These are phyloP conservation scores for Xanthorhoe spadicearia DNA, from an alignment of 2,888 invertebrate genomes.

Conservation along the genomic window DNA sequence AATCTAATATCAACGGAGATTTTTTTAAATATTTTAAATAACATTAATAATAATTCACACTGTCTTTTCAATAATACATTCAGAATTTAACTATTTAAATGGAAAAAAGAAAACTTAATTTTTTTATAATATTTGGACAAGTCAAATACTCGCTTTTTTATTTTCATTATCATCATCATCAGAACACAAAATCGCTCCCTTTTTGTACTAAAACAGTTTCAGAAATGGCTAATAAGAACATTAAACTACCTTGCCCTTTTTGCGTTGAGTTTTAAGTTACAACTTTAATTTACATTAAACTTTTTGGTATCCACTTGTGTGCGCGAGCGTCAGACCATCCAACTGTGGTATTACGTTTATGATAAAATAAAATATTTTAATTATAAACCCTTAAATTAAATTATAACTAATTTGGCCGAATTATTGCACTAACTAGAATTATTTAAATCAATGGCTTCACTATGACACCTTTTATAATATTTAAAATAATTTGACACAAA, in stretches of 20 bases:
- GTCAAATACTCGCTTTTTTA: neutral
- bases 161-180: neutral
- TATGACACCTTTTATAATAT: slow-evolving; percentile 41
- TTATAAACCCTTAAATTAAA: slow-evolving; percentile 35
- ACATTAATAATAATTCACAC: slow-evolving; percentile 22
- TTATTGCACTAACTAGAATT: slow-evolving; percentile 66
- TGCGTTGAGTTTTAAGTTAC: neutral
- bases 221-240: neutral
- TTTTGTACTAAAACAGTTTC: neutral
- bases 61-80: neutral
- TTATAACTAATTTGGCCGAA: slow-evolving; percentile 64
- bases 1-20: neutral
- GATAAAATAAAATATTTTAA: neutral
- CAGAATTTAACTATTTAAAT: neutral
- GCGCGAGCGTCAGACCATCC: slow-evolving; percentile 44
- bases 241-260: too few species aligned
- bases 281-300: neutral
- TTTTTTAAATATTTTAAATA: slow-evolving; percentile 23
- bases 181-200: slow-evolving; percentile 8
- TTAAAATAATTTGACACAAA: slow-evolving; percentile 18
- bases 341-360: slow-evolving; percentile 57
- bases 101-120: too few species aligned
- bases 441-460: slow-evolving; percentile 38
- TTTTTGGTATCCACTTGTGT: slow-evolving; percentile 20
- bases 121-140: neutral